Evolutionary conservation across 2,797 vertebrate genomes (phyloP).

Genomic region (Remorina albescens): DNA sequence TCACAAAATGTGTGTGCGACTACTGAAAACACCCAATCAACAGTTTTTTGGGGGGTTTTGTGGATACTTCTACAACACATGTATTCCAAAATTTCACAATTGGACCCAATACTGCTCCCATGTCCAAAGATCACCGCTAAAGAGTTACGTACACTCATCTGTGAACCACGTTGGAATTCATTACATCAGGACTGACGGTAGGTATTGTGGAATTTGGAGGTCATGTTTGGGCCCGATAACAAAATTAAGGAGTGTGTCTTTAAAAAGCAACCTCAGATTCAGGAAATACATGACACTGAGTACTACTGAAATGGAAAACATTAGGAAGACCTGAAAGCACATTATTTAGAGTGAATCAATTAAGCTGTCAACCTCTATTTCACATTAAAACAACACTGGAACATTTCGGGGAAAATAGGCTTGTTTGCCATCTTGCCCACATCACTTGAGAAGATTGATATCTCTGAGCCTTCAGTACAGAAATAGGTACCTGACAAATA

Average conservation of each 20-base stretch:
- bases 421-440: conserved; percentile 23
- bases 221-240: conserved; percentile 1
- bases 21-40: background rate
- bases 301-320: conserved; percentile 13
- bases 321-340: conserved; percentile 13
- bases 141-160: conserved; percentile 24
- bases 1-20: conserved; percentile 1
- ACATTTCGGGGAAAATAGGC: conserved; percentile 12
- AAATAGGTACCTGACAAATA: conserved; percentile 40
- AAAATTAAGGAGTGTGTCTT: conserved; percentile 19
- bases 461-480: conserved; percentile 13
- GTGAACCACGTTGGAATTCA: conserved; percentile 36
- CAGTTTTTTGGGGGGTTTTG: conserved; percentile 17
- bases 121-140: conserved; percentile 21
- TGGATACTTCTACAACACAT: conserved; percentile 18
- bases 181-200: conserved; percentile 14
- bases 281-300: conserved; percentile 28
- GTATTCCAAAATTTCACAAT: conserved; percentile 11
- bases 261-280: conserved; percentile 24
- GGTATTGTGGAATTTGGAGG: conserved; percentile 28
- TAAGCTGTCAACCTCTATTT: conserved; percentile 18
- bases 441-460: conserved; percentile 30
- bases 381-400: conserved; percentile 21
- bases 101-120: conserved; percentile 9
- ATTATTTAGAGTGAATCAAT: conserved; percentile 13